Conservation (phyloP, 2,113 vertebrate species). For the Ptyas mucosa region DNA sequence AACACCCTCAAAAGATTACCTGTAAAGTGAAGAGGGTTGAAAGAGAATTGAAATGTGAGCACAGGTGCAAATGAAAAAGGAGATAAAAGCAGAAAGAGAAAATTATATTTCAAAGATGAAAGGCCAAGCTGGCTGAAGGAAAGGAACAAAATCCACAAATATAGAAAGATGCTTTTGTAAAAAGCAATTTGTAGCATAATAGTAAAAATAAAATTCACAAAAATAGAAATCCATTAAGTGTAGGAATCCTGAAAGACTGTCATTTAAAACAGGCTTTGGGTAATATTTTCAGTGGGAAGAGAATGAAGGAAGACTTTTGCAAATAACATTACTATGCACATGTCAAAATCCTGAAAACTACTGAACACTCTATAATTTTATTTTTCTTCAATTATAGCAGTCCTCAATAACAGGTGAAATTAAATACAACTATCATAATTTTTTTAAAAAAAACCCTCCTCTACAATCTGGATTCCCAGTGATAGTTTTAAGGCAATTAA, state of each 20-base stretch:
- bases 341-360: accelerated
- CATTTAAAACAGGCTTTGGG: background rate
- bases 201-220: background rate
- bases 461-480: background rate
- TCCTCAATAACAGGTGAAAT: background rate
- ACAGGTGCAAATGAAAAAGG: background rate
- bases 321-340: background rate
- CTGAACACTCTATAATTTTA: background rate
- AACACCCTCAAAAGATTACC: background rate
- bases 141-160: background rate
- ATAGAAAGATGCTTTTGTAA: background rate
- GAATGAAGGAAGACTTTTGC: background rate
- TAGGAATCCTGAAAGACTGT: background rate
- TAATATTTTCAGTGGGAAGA: background rate
- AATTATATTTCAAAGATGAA: background rate
- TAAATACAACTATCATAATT: background rate
- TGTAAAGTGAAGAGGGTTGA: background rate
- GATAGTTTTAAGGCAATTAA: background rate
- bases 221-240: background rate
- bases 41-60: background rate
- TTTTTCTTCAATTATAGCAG: background rate
- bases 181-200: background rate
- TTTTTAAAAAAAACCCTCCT: background rate
- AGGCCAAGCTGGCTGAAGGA: background rate
- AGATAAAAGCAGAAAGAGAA: background rate